Base-by-base conservation (phyloP, 2,797 vertebrate genomes). In the Alosa sapidissima region DNA sequence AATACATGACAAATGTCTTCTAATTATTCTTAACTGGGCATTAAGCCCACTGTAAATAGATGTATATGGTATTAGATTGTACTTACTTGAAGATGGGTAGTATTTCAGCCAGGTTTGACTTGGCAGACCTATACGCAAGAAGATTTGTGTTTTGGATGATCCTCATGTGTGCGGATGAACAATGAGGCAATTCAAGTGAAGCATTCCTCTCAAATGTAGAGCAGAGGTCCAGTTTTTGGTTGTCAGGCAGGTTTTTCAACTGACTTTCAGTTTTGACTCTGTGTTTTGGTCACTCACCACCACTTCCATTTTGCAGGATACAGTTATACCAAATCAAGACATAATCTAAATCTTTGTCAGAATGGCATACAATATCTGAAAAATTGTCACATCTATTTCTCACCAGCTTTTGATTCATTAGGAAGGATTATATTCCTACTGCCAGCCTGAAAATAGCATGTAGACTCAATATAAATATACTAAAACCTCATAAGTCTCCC, bases 141-240 rank as follows among this genome's bases (percentile, higher is more conserved):
- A 5, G 68, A 36, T 75, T 75, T 75, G 68, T 75, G 33, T 16
- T 75, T 45, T 75, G 62, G 62, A 36, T 68, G 62, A 68, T 36
- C 13, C 14, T 36, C 36, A 36, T 75, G 33, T 41, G 68, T 75
- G 3, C 68, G 41, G 68, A 33, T 75, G 68, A 13, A 75, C 68
- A 75, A 16, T 75, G 33, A 45, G 68, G 68, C 33, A 75, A 41
- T 75, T 75, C 13, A 41, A 16, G 16, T 45, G 36, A 36, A 75
- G 13, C 33, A 16, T 41, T 16, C 68, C 11, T 75, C 11, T 33
- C 41, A 1, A 19, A 36, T 75, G 33, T 75, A 75, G 68, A 75
- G 33, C 13, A 41, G 68, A 75, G 19, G 5, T 21, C 21, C 5
- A 41, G 33, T 14, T 75, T 41, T 19, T 75, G 33, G 13, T 41